Evolutionary conservation across 2,888 invertebrate genomes (phyloP).

Genomic region (Agrochola circellaris): DNA sequence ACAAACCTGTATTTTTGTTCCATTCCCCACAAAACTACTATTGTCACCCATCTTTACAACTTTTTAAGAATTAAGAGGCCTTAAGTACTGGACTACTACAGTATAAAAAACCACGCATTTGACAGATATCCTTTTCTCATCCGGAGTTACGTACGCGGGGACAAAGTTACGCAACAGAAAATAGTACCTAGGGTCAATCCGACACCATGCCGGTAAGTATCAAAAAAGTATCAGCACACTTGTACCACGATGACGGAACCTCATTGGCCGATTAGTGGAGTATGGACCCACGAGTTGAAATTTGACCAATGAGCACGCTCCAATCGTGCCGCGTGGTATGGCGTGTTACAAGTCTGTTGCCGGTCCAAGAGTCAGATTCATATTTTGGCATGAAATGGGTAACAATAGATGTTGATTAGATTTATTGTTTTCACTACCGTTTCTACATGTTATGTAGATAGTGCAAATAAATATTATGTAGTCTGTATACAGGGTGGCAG

Average conservation of each 20-base stretch:
- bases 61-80: neutral
- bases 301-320: neutral
- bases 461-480: slow-evolving; percentile 1
- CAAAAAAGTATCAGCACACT: slow-evolving; percentile 14
- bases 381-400: slow-evolving; percentile 47
- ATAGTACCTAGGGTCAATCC: slow-evolving; percentile 4
- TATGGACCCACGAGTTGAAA: neutral
- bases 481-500: too few species aligned
- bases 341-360: slow-evolving; percentile 24
- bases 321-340: neutral
- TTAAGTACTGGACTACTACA: neutral
- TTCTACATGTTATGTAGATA: slow-evolving; percentile 32
- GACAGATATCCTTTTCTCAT: slow-evolving; percentile 41
- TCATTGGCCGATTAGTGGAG: neutral
- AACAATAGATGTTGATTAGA: slow-evolving; percentile 50
- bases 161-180: neutral
- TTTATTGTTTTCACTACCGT: slow-evolving; percentile 24
- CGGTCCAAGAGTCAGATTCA: neutral
- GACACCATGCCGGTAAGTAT: slow-evolving; percentile 33
- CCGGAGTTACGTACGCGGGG: slow-evolving; percentile 20
- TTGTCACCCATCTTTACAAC: slow-evolving; percentile 28
- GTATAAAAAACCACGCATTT: slow-evolving; percentile 27
- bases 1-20: neutral
- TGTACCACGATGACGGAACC: slow-evolving; percentile 20
- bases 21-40: slow-evolving; percentile 16